A percentile compares a stretch with the other conserved stretches of the same genome.
phyloP scores from a whole-genome alignment of 1,140 invertebrate genomes.

The Pinna nobilis region DNA sequence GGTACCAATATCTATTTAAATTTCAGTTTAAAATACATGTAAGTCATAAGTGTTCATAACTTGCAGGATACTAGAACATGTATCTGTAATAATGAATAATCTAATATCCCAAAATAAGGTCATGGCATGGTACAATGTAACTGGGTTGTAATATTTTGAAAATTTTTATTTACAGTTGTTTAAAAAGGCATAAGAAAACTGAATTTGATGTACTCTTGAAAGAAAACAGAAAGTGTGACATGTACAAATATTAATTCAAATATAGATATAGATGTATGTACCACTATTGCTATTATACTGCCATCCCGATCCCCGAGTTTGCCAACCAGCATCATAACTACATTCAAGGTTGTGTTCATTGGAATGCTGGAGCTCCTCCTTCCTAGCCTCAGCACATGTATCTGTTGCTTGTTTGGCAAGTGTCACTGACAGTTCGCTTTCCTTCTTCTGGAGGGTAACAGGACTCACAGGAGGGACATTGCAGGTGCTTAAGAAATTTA shows the following conservation, averaged over 20 bases:
- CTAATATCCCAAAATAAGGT: too few relatives aligned
- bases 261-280: too few relatives aligned
- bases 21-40: too few relatives aligned
- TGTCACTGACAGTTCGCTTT: not conserved
- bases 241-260: not conserved
- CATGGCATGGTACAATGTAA: too few relatives aligned
- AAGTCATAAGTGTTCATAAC: too few relatives aligned
- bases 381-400: conserved; percentile 14
- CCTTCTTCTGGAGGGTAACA: conserved; percentile 7
- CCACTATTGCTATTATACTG: conserved; percentile 14
- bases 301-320: conserved; percentile 13
- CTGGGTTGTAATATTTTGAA: too few relatives aligned
- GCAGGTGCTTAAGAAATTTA: conserved; percentile 15
- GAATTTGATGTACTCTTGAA: not conserved
- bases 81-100: too few relatives aligned
- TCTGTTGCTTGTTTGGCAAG: not conserved
- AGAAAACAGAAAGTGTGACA: not conserved
- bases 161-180: too few relatives aligned
- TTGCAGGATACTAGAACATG: too few relatives aligned
- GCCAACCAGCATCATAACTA: conserved; percentile 28
- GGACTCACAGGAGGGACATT: conserved; percentile 19
- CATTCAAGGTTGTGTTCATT: not conserved
- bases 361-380: not conserved
- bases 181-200: too few relatives aligned
- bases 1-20: too few relatives aligned